Evolutionary conservation across 2,113 vertebrate genomes (phyloP), one percentile per base, ranked within the genome.

Genomic region (Nematolebias whitei): DNA sequence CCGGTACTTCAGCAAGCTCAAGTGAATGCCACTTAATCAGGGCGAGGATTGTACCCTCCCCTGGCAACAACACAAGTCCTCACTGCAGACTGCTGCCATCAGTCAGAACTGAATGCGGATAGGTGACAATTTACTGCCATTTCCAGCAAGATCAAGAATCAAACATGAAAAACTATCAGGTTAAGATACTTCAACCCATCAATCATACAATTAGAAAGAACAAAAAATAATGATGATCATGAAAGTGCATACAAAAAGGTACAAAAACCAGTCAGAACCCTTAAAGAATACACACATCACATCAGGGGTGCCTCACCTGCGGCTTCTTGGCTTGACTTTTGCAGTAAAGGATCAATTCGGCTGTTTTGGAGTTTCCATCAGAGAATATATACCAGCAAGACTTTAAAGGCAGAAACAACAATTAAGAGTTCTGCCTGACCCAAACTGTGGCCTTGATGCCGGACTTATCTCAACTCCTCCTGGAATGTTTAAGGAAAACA

Each of bases 1-100:
- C n/a, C n/a, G n/a, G n/a, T n/a, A n/a, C 64, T 74, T 60, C 66
- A 75, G 63, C 76, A 22, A 5, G 68, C 56, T 78, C 64, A 2
- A 44, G 48, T 71, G 68, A 88, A 84, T 80, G 79, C 50, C 88
- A 80, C 88, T 89, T 89, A 89, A 90, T 89, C 87, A 87, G 79
- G 68, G 63, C 71, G 85, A 88, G 83, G 81, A 90, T 87, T 87
- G 81, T 82, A 84, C 70, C 32, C 71, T 76, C 56, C 75, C 80
- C 63, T 16, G 54, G 51, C 60, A 78, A 70, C 29, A 61, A 79
- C 77, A 75, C 74, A 72, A 88, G 87, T 79, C 74, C 59, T 52
- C 71, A 74, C 79, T 78, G 44, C 22, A 65, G 60, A 53, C 58
- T 35, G 32, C 32, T 35, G 45, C 79, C 76, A 87, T 88, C 88